Conservation (phyloP, 2,113 vertebrate species). For the Bubo bubo region DNA sequence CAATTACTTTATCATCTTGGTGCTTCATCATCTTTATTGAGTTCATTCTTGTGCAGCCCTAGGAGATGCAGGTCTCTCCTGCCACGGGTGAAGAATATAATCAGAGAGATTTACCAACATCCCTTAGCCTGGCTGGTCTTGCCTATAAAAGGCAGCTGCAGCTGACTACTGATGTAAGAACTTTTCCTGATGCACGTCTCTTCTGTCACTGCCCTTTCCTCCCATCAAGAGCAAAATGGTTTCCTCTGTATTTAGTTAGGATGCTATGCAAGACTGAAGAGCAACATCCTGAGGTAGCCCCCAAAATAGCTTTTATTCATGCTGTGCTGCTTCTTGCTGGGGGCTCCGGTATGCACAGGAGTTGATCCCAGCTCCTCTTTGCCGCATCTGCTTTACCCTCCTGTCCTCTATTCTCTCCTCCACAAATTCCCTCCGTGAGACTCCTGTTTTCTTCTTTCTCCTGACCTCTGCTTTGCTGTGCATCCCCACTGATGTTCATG, state of each 20-base stretch:
- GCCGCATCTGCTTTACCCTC: neutral
- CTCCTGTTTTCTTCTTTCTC: neutral
- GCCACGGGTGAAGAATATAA: neutral
- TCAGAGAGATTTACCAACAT: neutral
- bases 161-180: neutral
- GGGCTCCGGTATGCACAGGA: neutral
- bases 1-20: neutral
- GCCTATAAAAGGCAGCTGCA: neutral
- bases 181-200: accelerated
- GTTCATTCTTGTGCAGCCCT: neutral
- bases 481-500: neutral
- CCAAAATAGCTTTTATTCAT: neutral
- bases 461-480: neutral
- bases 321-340: neutral
- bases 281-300: neutral
- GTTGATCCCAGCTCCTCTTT: neutral
- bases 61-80: neutral
- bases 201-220: neutral
- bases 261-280: neutral
- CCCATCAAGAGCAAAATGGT: neutral
- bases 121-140: neutral
- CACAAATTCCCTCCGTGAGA: neutral
- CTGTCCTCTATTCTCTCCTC: neutral
- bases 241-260: neutral
- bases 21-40: neutral